Evolutionary conservation across 2,797 vertebrate species (phyloP).

Genomic region (Pangasius macronema): DNA sequence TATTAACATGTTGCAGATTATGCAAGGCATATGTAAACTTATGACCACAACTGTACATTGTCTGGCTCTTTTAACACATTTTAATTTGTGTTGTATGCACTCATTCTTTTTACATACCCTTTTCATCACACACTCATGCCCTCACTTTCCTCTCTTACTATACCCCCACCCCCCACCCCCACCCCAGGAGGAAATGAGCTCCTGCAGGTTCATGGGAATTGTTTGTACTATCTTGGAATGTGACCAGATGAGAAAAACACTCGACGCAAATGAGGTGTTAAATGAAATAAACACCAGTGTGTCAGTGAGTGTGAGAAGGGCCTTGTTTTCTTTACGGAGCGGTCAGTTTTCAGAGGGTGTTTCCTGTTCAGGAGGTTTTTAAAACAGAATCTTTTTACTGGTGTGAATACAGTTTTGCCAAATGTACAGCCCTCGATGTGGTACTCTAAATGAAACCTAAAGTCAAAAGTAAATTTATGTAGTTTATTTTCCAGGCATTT

Average conservation of each 20-base stretch:
- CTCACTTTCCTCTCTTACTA: slow-evolving; percentile 14
- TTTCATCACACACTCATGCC: slow-evolving; percentile 8
- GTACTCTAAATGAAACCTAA: background rate
- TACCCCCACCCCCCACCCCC: slow-evolving; percentile 6
- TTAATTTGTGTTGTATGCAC: background rate
- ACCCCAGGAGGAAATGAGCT: slow-evolving; percentile 62
- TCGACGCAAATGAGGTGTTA: slow-evolving; percentile 76
- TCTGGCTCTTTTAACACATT: background rate
- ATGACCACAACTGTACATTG: background rate
- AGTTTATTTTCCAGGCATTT: background rate
- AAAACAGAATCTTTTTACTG: slow-evolving; percentile 65
- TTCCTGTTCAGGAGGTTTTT: slow-evolving; percentile 61
- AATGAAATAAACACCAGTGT: slow-evolving; percentile 75
- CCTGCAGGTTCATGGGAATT: slow-evolving; percentile 60
- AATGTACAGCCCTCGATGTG: background rate
- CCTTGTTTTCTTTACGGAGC: slow-evolving; percentile 68
- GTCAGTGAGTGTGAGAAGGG: slow-evolving; percentile 61
- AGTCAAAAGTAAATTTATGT: background rate
- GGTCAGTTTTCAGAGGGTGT: slow-evolving; percentile 55
- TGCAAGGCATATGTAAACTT: too few species aligned
- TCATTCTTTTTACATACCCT: background rate
- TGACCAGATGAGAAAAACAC: slow-evolving; percentile 66
- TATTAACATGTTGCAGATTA: too few species aligned
- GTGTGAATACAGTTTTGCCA: background rate
- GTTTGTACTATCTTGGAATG: slow-evolving; percentile 62